These are phyloP conservation scores for Ctenopoma multispine DNA, from an alignment of 2,797 vertebrate genomes.

Conservation along the genomic window DNA sequence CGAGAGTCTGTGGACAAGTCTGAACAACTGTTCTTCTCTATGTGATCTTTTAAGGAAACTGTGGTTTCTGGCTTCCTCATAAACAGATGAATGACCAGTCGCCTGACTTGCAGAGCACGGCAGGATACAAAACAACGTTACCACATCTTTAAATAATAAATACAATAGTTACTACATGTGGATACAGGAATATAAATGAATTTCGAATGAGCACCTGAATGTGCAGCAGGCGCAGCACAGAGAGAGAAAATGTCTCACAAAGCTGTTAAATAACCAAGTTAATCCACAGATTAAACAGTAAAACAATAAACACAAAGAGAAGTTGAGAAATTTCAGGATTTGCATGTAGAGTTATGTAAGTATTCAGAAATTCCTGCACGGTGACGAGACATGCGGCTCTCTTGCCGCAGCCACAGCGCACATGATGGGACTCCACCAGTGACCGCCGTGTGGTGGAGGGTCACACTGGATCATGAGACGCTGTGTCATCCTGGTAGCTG, in stretches of 20 bases:
- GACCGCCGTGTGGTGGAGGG: constrained; percentile 23
- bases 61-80: constrained; percentile 4
- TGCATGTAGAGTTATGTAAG: too few relatives aligned
- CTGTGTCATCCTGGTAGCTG: constrained; percentile 3
- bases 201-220: too few relatives aligned
- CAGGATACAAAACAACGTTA: neutral
- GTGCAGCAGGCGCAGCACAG: too few relatives aligned
- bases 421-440: neutral
- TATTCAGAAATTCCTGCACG: constrained; percentile 28
- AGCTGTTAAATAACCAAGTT: constrained; percentile 21
- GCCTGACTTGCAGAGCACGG: neutral
- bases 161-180: too few relatives aligned
- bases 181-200: neutral
- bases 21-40: too few relatives aligned
- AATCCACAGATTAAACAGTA: neutral
- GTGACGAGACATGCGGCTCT: constrained; percentile 49
- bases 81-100: neutral
- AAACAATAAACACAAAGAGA: constrained; percentile 1
- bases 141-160: too few relatives aligned
- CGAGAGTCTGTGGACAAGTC: too few relatives aligned
- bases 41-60: neutral
- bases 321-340: neutral
- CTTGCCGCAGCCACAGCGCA: constrained; percentile 4
- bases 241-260: constrained; percentile 10
- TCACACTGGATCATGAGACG: constrained; percentile 19